These are phyloP conservation scores for Clamator glandarius DNA, from an alignment of 2,797 vertebrate genomes.

Conservation along the genomic window DNA sequence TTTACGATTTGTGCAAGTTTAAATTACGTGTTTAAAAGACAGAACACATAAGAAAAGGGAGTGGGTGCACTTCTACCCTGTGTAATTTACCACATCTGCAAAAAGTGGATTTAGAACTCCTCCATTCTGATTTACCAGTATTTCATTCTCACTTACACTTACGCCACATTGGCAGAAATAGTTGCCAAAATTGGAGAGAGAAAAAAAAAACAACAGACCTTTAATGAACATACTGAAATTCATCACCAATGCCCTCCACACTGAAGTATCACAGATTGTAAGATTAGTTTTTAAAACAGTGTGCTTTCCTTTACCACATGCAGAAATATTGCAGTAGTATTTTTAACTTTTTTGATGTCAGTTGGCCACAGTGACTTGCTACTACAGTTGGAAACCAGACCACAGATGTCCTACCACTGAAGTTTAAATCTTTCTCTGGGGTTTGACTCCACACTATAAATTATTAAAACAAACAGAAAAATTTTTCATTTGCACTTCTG, in stretches of 20 bases:
- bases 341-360: slow-evolving; percentile 56
- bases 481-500: slow-evolving; percentile 33
- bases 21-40: background rate
- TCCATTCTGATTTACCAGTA: background rate
- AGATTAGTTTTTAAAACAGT: slow-evolving; percentile 1
- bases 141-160: background rate
- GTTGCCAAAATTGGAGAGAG: background rate
- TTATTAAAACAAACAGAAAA: slow-evolving; percentile 58
- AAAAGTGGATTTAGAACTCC: background rate
- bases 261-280: background rate
- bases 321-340: slow-evolving; percentile 33
- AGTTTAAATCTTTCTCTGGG: slow-evolving; percentile 40
- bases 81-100: background rate
- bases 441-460: slow-evolving; percentile 53
- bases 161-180: background rate
- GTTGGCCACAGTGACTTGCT: slow-evolving; percentile 53
- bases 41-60: background rate
- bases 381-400: slow-evolving; percentile 47
- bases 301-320: slow-evolving; percentile 22
- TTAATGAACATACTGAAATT: background rate
- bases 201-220: background rate
- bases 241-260: background rate
- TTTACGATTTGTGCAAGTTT: background rate
- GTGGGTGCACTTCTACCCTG: background rate
- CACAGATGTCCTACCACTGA: slow-evolving; percentile 47